Evolutionary conservation across 1,140 invertebrate genomes (phyloP).

Genomic region (Antheraea pernyi): DNA sequence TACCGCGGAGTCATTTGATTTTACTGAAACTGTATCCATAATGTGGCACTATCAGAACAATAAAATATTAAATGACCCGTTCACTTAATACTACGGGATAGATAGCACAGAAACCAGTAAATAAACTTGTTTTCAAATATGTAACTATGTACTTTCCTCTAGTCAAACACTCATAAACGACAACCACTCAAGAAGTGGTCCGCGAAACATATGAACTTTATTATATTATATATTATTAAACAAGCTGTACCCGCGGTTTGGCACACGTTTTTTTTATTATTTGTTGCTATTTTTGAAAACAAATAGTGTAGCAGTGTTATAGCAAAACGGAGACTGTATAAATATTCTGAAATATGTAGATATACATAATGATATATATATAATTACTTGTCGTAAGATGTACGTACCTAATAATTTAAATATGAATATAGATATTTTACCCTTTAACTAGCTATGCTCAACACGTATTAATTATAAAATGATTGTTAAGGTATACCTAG

Average conservation of each 20-base stretch:
- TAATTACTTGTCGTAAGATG: too few relatives aligned
- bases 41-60: constrained; percentile 13
- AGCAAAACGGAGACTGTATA: too few relatives aligned
- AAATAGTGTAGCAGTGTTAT: too few relatives aligned
- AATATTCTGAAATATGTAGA: too few relatives aligned
- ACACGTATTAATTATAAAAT: too few relatives aligned
- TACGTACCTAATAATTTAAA: too few relatives aligned
- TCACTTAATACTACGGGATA: constrained; percentile 23
- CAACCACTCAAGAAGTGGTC: constrained; percentile 16
- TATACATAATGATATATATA: too few relatives aligned
- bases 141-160: constrained; percentile 25
- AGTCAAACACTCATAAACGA: constrained; percentile 23
- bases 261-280: background rate
- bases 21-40: background rate
- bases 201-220: constrained; percentile 16
- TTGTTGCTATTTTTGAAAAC: too few relatives aligned
- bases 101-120: constrained; percentile 36
- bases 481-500: too few relatives aligned
- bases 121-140: constrained; percentile 37
- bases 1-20: too few relatives aligned
- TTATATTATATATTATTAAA: constrained; percentile 16
- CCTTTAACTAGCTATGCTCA: too few relatives aligned
- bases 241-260: constrained; percentile 13
- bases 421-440: too few relatives aligned
- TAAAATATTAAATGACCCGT: constrained; percentile 25